Evolutionary conservation across 2,113 vertebrate genomes (phyloP).

Genomic region (Hemiscyllium ocellatum): DNA sequence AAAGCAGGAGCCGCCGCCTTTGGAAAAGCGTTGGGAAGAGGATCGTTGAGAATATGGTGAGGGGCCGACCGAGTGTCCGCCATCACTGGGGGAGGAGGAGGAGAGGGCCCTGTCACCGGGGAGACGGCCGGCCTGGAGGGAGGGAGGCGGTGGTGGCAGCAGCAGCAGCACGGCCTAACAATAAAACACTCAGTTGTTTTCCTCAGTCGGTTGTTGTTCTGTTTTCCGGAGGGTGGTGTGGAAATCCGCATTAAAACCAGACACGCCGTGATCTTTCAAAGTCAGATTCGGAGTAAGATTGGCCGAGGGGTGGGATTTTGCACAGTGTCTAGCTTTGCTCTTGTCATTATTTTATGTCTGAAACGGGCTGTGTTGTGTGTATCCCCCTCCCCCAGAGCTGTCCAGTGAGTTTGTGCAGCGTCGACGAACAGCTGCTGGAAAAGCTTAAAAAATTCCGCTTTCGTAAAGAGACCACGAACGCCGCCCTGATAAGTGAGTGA

Average conservation of each 20-base stretch:
- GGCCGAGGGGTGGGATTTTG: not conserved
- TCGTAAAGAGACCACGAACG: slow-evolving; percentile 94
- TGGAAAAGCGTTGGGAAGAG: not conserved
- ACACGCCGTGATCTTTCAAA: too few relatives aligned
- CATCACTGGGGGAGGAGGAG: not conserved
- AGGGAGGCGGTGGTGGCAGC: too few relatives aligned
- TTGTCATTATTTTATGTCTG: not conserved
- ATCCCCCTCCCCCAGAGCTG: slow-evolving; percentile 64
- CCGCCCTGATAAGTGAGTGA: slow-evolving; percentile 90
- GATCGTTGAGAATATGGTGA: too few relatives aligned
- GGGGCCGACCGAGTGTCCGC: not conserved
- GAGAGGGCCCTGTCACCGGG: too few relatives aligned
- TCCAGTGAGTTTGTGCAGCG: slow-evolving; percentile 90
- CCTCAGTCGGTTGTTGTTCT: too few relatives aligned
- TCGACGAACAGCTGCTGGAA: slow-evolving; percentile 84
- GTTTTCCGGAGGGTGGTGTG: too few relatives aligned
- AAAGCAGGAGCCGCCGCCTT: not conserved
- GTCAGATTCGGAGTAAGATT: not conserved
- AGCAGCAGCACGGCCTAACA: too few relatives aligned
- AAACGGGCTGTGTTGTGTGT: not conserved
- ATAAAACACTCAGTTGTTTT: too few relatives aligned
- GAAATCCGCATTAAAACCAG: too few relatives aligned
- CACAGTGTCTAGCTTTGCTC: not conserved
- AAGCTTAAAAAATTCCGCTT: slow-evolving; percentile 90
- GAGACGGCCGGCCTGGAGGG: too few relatives aligned